phyloP scores from a whole-genome alignment of 2,797 vertebrate genomes.

The Podarcis siculus region DNA sequence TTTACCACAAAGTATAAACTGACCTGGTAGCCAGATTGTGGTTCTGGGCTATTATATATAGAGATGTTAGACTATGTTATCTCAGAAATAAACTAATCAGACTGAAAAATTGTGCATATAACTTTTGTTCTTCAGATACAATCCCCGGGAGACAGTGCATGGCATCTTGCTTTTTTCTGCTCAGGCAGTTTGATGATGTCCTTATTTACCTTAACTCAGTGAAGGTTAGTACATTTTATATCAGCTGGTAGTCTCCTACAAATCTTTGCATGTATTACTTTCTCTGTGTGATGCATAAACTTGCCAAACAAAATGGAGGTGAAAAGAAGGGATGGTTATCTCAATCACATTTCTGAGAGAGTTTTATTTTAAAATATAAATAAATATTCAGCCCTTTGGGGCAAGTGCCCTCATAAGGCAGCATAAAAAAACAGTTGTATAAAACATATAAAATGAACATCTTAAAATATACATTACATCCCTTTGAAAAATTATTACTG shows the following conservation, averaged over 20 bases:
- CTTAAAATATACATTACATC: too few relatives aligned
- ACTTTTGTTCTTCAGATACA: slow-evolving; percentile 86
- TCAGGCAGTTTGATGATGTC: slow-evolving; percentile 94
- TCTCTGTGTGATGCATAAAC: neutral
- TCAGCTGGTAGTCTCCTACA: neutral
- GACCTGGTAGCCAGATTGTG: slow-evolving; percentile 16
- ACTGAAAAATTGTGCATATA: slow-evolving; percentile 39
- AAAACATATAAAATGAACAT: too few relatives aligned
- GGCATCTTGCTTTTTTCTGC: slow-evolving; percentile 96
- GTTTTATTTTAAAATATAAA: neutral
- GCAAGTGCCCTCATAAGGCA: too few relatives aligned
- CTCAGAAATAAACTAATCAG: slow-evolving; percentile 19
- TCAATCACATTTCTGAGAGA: neutral
- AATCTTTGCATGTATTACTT: neutral
- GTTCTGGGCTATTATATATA: slow-evolving; percentile 20
- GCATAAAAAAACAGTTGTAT: too few relatives aligned
- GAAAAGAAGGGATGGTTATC: neutral
- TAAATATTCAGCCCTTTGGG: neutral
- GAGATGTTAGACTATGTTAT: neutral
- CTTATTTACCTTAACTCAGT: slow-evolving; percentile 97
- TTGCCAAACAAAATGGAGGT: neutral
- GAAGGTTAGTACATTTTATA: slow-evolving; percentile 84
- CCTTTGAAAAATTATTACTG: too few relatives aligned
- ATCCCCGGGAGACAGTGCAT: slow-evolving; percentile 98
- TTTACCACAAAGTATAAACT: neutral